Percentiles rank a stretch among this genome's conserved stretches.
Evolutionary conservation across 2,113 vertebrate genomes (phyloP).

Genomic region (Craseonycteris thonglongyai): DNA sequence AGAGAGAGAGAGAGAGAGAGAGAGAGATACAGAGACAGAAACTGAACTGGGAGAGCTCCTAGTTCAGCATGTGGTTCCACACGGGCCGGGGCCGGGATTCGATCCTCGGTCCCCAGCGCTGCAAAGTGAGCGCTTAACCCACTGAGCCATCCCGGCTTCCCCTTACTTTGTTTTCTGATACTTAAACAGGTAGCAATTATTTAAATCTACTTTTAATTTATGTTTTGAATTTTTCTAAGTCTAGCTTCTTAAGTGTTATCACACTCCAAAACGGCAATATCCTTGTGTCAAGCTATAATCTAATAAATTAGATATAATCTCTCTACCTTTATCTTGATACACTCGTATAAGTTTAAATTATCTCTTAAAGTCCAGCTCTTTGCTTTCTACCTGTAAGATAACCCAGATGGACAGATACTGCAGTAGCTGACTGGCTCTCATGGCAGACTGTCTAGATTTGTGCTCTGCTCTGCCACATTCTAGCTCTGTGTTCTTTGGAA

Average conservation of each 20-base stretch:
- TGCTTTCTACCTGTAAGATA: neutral
- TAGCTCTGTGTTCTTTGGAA: neutral
- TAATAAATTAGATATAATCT: neutral
- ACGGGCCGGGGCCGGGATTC: too few relatives aligned
- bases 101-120: too few relatives aligned
- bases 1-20: too few relatives aligned
- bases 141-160: too few relatives aligned
- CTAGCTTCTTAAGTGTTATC: neutral
- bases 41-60: too few relatives aligned
- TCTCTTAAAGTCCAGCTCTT: neutral
- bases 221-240: neutral
- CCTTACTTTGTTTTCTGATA: neutral
- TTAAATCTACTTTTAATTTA: neutral
- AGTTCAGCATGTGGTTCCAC: too few relatives aligned
- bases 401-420: accelerated
- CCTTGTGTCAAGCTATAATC: neutral
- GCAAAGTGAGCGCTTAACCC: too few relatives aligned
- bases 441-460: neutral
- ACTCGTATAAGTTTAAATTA: neutral
- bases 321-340: neutral
- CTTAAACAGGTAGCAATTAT: neutral
- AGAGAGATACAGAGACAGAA: too few relatives aligned
- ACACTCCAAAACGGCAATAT: neutral
- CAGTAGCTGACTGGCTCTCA: accelerated
- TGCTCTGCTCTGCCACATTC: neutral